Percentiles rank a stretch among this genome's conserved stretches.
Conservation (phyloP, 2,888 invertebrate genomes). For the Cheilosia variabilis region DNA sequence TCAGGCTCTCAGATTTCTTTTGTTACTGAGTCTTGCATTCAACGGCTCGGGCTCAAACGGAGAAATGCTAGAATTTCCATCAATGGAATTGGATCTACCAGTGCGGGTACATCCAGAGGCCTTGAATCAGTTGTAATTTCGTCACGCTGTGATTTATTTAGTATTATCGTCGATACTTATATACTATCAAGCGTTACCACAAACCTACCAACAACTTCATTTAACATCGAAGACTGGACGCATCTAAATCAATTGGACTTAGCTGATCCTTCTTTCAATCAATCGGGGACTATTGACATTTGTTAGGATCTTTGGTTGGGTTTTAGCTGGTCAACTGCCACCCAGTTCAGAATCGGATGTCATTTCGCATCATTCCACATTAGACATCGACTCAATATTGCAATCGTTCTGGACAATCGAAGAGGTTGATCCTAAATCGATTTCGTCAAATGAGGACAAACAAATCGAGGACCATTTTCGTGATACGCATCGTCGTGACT, state of each 20-base stretch:
- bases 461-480: not conserved
- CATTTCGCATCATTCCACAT: not conserved
- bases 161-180: no score
- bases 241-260: no score
- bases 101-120: conserved; percentile 7
- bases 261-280: not conserved
- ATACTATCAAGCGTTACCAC: no score
- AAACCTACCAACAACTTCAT: no score
- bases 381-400: not conserved
- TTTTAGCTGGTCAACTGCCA: not conserved
- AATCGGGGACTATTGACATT: not conserved
- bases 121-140: not conserved
- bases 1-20: conserved; percentile 19
- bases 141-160: conserved; percentile 2
- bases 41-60: no score
- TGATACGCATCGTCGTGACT: not conserved
- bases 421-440: not conserved
- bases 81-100: no score
- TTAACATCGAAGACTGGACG: no score
- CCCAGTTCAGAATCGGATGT: not conserved
- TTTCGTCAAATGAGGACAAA: not conserved
- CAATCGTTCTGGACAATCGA: not conserved
- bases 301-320: not conserved
- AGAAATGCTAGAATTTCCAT: no score
- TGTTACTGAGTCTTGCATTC: conserved; percentile 8